phyloP scores from a whole-genome alignment of 2,113 vertebrate genomes.

The Himantopus leucocephalus region DNA sequence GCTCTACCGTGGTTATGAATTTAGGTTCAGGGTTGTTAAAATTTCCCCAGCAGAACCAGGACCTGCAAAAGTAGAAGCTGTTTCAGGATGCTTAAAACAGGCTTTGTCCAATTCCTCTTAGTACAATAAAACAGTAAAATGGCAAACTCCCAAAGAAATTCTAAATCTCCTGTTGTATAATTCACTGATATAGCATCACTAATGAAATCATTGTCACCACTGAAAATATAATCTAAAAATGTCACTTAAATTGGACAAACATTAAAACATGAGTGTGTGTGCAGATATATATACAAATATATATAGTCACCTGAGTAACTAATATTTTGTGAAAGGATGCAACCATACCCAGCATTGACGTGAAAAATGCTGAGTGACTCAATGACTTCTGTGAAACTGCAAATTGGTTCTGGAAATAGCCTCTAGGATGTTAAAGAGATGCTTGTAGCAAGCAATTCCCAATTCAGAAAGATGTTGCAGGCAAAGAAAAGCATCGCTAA shows the following conservation, averaged over 20 bases:
- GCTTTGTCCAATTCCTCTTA: not conserved
- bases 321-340: not conserved
- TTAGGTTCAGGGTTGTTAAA: not conserved
- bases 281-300: fast-evolving
- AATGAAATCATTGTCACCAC: not conserved
- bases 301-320: not conserved
- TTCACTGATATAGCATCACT: not conserved
- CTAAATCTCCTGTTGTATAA: not conserved
- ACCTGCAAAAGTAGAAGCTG: not conserved
- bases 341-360: not conserved
- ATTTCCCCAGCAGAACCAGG: not conserved
- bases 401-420: not conserved
- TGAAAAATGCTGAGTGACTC: not conserved
- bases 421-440: not conserved
- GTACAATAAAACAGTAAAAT: not conserved
- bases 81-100: not conserved
- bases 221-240: not conserved
- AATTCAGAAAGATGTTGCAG: not conserved
- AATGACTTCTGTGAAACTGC: not conserved
- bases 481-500: not conserved
- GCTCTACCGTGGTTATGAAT: not conserved
- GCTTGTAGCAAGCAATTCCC: not conserved
- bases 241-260: not conserved
- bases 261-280: not conserved
- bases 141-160: not conserved